Conservation (phyloP, 2,113 vertebrate genomes). For the Myotis lucifugus region DNA sequence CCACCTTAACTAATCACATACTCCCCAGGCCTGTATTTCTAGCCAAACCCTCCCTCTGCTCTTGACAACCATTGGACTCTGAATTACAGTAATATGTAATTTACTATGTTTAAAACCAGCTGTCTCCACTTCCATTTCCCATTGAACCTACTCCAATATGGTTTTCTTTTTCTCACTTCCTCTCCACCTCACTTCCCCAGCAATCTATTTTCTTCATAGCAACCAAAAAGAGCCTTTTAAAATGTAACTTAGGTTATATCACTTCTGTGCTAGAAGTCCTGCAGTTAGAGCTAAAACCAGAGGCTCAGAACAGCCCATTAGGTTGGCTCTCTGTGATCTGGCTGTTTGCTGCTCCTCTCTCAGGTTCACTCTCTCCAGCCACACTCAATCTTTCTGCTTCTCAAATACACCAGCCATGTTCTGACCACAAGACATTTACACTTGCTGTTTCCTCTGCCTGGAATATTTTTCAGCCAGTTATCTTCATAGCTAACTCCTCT, state of each 20-base stretch:
- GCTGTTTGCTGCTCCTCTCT: neutral
- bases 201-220: neutral
- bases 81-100: too few relatives aligned
- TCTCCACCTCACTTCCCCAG: neutral
- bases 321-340: neutral
- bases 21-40: neutral
- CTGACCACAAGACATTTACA: neutral
- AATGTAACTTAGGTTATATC: neutral
- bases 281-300: neutral
- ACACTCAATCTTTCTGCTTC: neutral
- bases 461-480: neutral
- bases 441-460: neutral
- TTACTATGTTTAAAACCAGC: neutral
- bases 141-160: neutral
- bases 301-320: too few relatives aligned
- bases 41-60: fast-evolving
- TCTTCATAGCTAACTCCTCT: neutral
- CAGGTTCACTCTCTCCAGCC: neutral
- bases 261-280: neutral
- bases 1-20: neutral
- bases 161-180: neutral
- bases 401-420: neutral
- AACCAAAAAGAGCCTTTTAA: neutral
- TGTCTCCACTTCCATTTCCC: neutral
- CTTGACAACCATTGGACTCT: neutral